These are phyloP conservation scores for Stylophora pistillata DNA, from an alignment of 64 coral and sea anemone genomes.

Conservation along the genomic window DNA sequence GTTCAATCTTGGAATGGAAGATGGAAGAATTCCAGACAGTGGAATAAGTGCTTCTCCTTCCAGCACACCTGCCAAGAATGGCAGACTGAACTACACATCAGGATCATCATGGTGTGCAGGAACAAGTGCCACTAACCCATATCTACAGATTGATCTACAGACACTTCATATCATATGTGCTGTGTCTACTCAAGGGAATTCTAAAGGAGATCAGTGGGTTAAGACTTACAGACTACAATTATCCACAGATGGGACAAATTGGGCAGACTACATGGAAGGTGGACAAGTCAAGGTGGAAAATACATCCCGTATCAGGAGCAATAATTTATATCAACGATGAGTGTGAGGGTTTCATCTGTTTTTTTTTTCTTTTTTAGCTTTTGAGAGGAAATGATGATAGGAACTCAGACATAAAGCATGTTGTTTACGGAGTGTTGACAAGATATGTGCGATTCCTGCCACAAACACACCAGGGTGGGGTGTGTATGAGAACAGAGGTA, in stretches of 20 bases:
- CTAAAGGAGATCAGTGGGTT: slow-evolving; percentile 41
- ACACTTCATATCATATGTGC: no score
- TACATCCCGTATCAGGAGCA: background rate
- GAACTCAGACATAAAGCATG: background rate
- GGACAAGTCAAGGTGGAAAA: slow-evolving; percentile 39
- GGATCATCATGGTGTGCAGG: background rate
- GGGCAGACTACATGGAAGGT: slow-evolving; percentile 38
- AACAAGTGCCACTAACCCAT: no score
- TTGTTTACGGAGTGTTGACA: background rate
- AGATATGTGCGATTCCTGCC: slow-evolving; percentile 48
- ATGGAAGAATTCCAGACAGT: no score
- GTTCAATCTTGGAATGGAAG: no score
- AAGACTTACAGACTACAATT: slow-evolving; percentile 44
- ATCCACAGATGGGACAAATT: background rate
- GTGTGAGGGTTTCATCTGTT: background rate
- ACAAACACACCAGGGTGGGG: background rate
- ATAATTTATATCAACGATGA: slow-evolving; percentile 51
- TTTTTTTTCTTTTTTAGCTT: slow-evolving; percentile 2
- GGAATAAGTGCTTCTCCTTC: background rate
- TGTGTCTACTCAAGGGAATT: background rate
- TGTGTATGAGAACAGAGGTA: slow-evolving; percentile 51
- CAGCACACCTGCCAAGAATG: no score
- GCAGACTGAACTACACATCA: no score
- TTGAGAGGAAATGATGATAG: slow-evolving; percentile 46
- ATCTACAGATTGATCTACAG: no score